Conservation (phyloP, 2,797 vertebrate species). For the Neosilurus mollespiculum region DNA sequence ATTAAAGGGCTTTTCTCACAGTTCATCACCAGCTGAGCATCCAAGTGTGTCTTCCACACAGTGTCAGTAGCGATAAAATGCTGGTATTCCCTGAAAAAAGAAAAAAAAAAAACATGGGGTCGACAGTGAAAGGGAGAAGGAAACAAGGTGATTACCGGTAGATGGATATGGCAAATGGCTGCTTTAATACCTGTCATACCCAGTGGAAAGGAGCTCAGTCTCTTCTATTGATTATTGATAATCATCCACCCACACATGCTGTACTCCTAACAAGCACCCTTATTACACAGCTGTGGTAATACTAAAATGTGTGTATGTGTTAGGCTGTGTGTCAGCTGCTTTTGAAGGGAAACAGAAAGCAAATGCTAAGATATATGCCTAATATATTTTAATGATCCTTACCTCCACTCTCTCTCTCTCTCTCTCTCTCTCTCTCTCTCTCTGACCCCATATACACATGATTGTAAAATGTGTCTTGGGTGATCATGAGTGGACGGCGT, state of each 20-base stretch:
- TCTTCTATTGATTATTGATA: constrained; percentile 72
- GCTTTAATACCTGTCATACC: constrained; percentile 3
- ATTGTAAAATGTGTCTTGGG: too few relatives aligned
- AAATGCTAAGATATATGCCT: constrained; percentile 28
- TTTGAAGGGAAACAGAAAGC: constrained; percentile 45
- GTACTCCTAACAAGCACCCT: constrained; percentile 37
- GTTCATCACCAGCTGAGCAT: constrained; percentile 36
- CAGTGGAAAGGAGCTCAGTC: constrained; percentile 53
- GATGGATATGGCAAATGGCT: constrained; percentile 38
- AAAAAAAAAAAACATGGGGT: constrained; percentile 5
- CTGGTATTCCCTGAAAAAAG: constrained; percentile 49
- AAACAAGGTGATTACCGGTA: constrained; percentile 47
- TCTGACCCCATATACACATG: neutral
- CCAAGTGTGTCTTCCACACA: constrained; percentile 10
- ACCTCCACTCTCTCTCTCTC: constrained; percentile 6
- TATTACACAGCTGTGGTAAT: constrained; percentile 18
- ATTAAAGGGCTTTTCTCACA: constrained; percentile 56
- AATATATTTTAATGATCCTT: constrained; percentile 39
- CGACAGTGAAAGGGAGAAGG: constrained; percentile 45
- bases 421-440: neutral
- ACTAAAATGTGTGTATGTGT: constrained; percentile 24
- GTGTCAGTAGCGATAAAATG: neutral
- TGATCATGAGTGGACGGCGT: too few relatives aligned
- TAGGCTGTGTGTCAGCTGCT: constrained; percentile 39
- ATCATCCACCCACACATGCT: constrained; percentile 52